These are phyloP conservation scores for Pachymerium ferrugineum DNA, from an alignment of 2,888 invertebrate genomes.

Conservation along the genomic window DNA sequence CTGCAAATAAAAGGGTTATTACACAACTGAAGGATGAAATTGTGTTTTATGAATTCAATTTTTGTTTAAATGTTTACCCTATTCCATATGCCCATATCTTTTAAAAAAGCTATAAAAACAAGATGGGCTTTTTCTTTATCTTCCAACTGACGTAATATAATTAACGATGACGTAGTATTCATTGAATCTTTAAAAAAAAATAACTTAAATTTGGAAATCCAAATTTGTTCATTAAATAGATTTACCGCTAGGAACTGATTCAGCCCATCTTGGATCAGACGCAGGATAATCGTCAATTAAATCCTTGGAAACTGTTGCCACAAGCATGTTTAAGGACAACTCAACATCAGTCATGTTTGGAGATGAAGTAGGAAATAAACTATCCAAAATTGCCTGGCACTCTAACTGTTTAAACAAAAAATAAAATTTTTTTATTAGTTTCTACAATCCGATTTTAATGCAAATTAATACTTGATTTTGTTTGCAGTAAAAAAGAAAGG, in stretches of 20 bases:
- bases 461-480: conserved; percentile 54
- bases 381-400: conserved; percentile 50
- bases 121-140: conserved; percentile 79
- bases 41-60: no score
- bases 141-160: conserved; percentile 74
- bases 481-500: conserved; percentile 68
- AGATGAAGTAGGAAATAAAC: conserved; percentile 47
- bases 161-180: conserved; percentile 72
- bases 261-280: conserved; percentile 75
- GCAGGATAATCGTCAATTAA: conserved; percentile 82
- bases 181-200: conserved; percentile 18
- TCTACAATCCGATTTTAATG: not conserved
- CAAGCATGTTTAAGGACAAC: conserved; percentile 54
- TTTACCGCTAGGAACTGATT: conserved; percentile 46
- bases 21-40: no score
- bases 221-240: not conserved
- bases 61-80: conserved; percentile 42
- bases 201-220: conserved; percentile 49
- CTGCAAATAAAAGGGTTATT: conserved; percentile 42
- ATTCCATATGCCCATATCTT: conserved; percentile 46
- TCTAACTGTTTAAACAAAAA: not conserved
- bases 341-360: conserved; percentile 40
- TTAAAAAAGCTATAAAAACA: conserved; percentile 65
- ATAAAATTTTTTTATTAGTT: not conserved
- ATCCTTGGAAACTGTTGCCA: conserved; percentile 65